Evolutionary conservation across 2,888 invertebrate species (phyloP).

Genomic region (Caenorhabditis plicata): DNA sequence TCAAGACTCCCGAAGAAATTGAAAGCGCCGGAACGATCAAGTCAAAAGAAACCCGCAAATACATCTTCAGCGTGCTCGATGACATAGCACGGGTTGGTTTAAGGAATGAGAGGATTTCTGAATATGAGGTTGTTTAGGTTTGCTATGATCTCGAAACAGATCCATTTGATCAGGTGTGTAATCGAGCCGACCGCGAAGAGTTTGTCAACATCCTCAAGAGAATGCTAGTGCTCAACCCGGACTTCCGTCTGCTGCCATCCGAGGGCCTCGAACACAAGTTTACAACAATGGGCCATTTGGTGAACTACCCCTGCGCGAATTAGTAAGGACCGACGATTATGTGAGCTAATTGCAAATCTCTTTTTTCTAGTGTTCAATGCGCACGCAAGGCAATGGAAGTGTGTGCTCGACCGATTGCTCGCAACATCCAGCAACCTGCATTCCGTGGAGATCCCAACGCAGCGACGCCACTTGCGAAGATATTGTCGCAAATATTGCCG

Average conservation of each 20-base stretch:
- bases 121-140: too few relatives aligned
- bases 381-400: slow-evolving; percentile 58
- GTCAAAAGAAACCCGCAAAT: slow-evolving; percentile 98
- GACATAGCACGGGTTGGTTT: slow-evolving; percentile 81
- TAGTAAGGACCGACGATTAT: too few relatives aligned
- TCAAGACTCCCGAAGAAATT: slow-evolving; percentile 96
- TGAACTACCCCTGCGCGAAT: slow-evolving; percentile 28
- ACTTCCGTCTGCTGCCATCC: slow-evolving; percentile 84
- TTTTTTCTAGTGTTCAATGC: slow-evolving; percentile 12
- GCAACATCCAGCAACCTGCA: slow-evolving; percentile 6
- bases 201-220: slow-evolving; percentile 95
- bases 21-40: slow-evolving; percentile 90
- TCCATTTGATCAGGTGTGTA: slow-evolving; percentile 90
- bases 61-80: slow-evolving; percentile 98
- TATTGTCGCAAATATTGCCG: slow-evolving; percentile 1
- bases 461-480: slow-evolving; percentile 24
- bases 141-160: slow-evolving; percentile 69
- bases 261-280: slow-evolving; percentile 62
- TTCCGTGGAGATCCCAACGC: slow-evolving; percentile 26
- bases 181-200: slow-evolving; percentile 93
- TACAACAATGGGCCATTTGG: slow-evolving; percentile 58
- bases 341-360: too few relatives aligned
- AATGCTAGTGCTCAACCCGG: slow-evolving; percentile 97
- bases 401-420: slow-evolving; percentile 21
- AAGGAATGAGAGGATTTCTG: too few relatives aligned